Percentiles rank a stretch among this genome's conserved stretches.
These are phyloP conservation scores for Forbesichthys agassizii DNA, from an alignment of 2,113 vertebrate species.

Conservation along the genomic window DNA sequence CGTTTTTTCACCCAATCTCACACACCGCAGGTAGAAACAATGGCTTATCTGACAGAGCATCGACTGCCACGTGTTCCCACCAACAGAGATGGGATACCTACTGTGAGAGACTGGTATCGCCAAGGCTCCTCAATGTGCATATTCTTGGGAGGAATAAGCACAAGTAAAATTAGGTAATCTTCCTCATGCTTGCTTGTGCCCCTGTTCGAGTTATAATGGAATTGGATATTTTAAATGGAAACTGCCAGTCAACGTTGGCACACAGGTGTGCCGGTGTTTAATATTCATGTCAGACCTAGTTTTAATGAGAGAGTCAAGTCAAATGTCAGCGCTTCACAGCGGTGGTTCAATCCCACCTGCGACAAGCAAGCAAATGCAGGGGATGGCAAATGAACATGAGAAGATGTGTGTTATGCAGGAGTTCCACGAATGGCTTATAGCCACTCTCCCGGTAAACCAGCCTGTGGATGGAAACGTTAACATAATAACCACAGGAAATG, in stretches of 20 bases:
- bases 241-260: slow-evolving; percentile 35
- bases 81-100: slow-evolving; percentile 21
- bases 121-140: slow-evolving; percentile 21
- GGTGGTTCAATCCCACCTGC: slow-evolving; percentile 40
- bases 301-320: slow-evolving; percentile 51
- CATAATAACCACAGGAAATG: slow-evolving; percentile 23
- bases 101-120: slow-evolving; percentile 32
- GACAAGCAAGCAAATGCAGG: slow-evolving; percentile 40
- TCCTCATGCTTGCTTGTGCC: slow-evolving; percentile 12
- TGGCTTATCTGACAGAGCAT: slow-evolving; percentile 14
- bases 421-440: slow-evolving; percentile 1
- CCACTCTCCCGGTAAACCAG: slow-evolving; percentile 21
- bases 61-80: slow-evolving; percentile 12
- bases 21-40: background rate
- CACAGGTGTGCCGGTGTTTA: slow-evolving; percentile 41
- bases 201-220: slow-evolving; percentile 26
- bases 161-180: slow-evolving; percentile 37
- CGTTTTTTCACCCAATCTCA: background rate
- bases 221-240: slow-evolving; percentile 33
- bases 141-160: slow-evolving; percentile 31
- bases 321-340: slow-evolving; percentile 54
- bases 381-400: slow-evolving; percentile 48
- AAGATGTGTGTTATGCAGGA: slow-evolving; percentile 37
- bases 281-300: slow-evolving; percentile 46
- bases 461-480: slow-evolving; percentile 14